Evolutionary conservation across 2,113 vertebrate species (phyloP).

Genomic region (Ia io): DNA sequence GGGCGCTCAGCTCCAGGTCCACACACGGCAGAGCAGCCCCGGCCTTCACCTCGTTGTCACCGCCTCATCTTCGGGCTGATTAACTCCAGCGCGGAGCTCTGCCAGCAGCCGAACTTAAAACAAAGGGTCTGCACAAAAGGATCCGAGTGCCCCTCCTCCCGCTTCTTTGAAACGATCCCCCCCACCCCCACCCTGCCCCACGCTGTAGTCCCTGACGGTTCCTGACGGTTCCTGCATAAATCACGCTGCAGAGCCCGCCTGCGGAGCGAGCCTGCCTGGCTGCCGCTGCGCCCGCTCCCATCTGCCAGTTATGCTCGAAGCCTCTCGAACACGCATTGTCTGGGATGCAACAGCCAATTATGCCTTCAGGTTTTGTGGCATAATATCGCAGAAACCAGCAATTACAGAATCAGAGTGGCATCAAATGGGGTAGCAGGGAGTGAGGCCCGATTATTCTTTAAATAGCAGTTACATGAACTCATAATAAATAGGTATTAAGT

Average conservation of each 20-base stretch:
- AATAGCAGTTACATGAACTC: constrained; percentile 88
- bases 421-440: constrained; percentile 81
- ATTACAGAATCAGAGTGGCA: constrained; percentile 88
- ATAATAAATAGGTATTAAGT: constrained; percentile 88
- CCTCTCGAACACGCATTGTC: constrained; percentile 84
- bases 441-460: constrained; percentile 85
- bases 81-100: constrained; percentile 37
- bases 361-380: constrained; percentile 88
- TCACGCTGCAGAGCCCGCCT: constrained; percentile 38
- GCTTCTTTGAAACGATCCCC: not conserved
- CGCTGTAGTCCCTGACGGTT: not conserved
- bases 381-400: constrained; percentile 89
- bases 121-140: constrained; percentile 56
- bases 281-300: constrained; percentile 74
- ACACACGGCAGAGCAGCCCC: not conserved
- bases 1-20: not conserved
- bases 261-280: constrained; percentile 46
- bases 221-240: constrained; percentile 39
- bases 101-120: constrained; percentile 40
- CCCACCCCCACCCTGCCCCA: not conserved
- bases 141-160: not conserved
- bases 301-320: constrained; percentile 81
- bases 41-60: constrained; percentile 24
- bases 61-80: not conserved
- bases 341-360: constrained; percentile 87